phyloP scores from a whole-genome alignment of 92 coral and sea anemone genomes.

The Muricea muricata region DNA sequence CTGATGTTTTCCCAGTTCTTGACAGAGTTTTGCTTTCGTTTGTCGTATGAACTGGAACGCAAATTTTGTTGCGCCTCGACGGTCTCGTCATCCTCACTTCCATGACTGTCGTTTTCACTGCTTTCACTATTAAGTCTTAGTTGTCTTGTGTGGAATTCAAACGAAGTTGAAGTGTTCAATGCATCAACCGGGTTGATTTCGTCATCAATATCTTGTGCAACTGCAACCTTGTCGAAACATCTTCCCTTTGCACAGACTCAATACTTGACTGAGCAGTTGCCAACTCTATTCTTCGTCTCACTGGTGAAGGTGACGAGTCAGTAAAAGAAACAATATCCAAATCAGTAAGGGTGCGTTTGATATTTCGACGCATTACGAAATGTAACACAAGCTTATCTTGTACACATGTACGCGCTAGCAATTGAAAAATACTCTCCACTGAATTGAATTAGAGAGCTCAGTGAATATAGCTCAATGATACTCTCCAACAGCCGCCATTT shows the following conservation, averaged over 20 bases:
- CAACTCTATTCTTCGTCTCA: not conserved
- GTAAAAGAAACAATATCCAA: conserved; percentile 1
- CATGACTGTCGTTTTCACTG: not conserved
- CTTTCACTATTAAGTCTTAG: no score
- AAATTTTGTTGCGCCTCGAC: no score
- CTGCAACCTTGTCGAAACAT: not conserved
- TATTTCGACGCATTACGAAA: not conserved
- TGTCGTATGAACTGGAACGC: not conserved
- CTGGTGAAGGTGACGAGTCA: not conserved
- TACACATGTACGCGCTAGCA: no score
- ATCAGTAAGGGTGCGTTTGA: not conserved
- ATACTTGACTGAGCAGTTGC: not conserved
- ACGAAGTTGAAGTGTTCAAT: not conserved
- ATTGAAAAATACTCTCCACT: no score
- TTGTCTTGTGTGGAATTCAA: not conserved
- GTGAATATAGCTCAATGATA: no score
- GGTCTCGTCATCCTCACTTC: not conserved
- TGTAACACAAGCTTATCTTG: not conserved
- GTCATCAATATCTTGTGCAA: no score
- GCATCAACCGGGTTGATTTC: no score
- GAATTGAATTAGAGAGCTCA: no score
- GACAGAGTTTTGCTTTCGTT: not conserved
- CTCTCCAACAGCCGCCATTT: no score
- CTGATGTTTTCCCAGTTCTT: conserved; percentile 3
- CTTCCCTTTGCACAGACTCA: not conserved